Conservation (phyloP, 2,113 vertebrate genomes). For the Delphinapterus leucas region DNA sequence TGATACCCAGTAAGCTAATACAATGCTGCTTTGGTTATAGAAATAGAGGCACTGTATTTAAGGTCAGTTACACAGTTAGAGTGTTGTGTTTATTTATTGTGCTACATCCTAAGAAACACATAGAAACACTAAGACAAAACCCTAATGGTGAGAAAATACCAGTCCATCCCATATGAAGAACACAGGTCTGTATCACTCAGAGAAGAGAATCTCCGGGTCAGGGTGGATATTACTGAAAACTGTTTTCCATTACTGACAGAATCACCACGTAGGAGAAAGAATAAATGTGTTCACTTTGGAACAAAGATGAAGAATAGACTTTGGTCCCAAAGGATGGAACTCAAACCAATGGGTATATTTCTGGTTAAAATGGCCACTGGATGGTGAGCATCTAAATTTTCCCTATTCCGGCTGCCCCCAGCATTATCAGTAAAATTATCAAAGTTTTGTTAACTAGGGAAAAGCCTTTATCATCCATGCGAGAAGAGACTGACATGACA, state of each 20-base stretch:
- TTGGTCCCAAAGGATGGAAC: not conserved
- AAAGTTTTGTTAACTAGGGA: not conserved
- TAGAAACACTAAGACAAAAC: not conserved
- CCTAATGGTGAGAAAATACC: not conserved
- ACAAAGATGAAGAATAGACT: not conserved
- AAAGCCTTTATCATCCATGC: not conserved
- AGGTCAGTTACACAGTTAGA: not conserved
- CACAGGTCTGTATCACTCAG: not conserved
- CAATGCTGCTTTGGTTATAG: not conserved
- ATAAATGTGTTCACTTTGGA: not conserved
- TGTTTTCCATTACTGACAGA: not conserved
- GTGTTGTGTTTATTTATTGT: not conserved
- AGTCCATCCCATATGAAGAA: accelerated
- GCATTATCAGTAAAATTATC: not conserved
- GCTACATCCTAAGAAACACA: not conserved
- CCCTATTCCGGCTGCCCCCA: not conserved
- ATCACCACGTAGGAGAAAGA: not conserved
- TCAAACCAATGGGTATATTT: not conserved
- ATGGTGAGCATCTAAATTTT: not conserved
- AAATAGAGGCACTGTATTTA: not conserved
- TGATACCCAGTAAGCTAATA: not conserved
- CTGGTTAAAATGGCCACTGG: not conserved
- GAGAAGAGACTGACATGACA: not conserved
- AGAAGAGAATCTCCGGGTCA: not conserved
- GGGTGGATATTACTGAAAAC: accelerated